Evolutionary conservation across 2,888 invertebrate genomes (phyloP), one percentile per base, ranked within the genome.

Genomic region (Luperina testacea): DNA sequence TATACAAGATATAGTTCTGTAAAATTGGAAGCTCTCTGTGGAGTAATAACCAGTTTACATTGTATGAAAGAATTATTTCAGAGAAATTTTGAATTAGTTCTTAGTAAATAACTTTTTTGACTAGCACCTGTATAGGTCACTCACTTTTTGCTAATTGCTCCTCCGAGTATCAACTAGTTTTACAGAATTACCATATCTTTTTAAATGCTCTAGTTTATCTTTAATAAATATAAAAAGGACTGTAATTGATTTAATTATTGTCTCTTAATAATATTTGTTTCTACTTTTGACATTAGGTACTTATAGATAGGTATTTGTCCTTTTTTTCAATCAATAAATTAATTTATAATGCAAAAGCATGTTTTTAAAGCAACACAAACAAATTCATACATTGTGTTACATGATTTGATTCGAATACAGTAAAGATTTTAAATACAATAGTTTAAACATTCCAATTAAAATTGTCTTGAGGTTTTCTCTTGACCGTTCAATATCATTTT

Each of bases 221-320:
- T 53, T 53, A 53, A 8, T 53, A 53, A 8, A 79, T 68, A 53
- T 73, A 45, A 53, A 59, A 32, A 53, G 51, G 42, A 59, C 9
- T 59, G 63, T 69, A 51, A 63, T 83, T 71, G 42, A 74, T 67
- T 59, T 51, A 45, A 64, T 83, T 82, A 82, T 82, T 82, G 82
- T 74, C 82, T 74, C 32, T 32, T 27, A 71, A 73, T 65, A 67
- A 67, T 65, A 65, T 51, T 72, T 79, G 32, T 70, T 45, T 72
- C 15, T 64, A 64, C 17, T 72, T 57, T 64, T 13, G 57, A 80
- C 42, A 24, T 48, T 75, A 27, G n/a, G 24, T 75, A 75, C 61
- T 38, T 79, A 70, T 3, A 48, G 20, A 57, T 8, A 57, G 27
- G 20, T 65, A 59, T 51, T 80, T 38, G 15, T 32, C 42, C 24